These are phyloP conservation scores for Heterochromis multidens DNA, from an alignment of 2,113 vertebrate genomes.

Conservation along the genomic window DNA sequence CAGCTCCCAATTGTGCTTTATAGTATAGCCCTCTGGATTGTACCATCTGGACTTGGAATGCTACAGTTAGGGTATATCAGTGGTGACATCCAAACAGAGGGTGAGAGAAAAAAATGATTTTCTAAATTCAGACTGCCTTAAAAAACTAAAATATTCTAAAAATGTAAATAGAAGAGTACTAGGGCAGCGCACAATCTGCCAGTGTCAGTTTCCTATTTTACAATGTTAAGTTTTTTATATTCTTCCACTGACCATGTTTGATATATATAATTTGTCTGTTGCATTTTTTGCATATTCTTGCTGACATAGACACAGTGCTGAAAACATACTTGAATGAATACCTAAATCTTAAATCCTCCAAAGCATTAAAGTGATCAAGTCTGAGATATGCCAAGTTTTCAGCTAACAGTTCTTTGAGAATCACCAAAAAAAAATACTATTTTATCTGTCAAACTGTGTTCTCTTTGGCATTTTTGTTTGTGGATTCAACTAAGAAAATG, in stretches of 20 bases:
- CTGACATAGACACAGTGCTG: not conserved
- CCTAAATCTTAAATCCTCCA: not conserved
- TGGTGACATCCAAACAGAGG: not conserved
- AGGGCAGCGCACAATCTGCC: accelerated
- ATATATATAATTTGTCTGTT: accelerated
- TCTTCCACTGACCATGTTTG: not conserved
- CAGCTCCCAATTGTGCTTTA: too few species aligned
- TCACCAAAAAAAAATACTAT: too few species aligned
- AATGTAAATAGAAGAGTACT: not conserved
- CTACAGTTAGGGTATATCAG: not conserved
- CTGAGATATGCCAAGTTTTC: accelerated
- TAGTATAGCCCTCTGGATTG: too few species aligned
- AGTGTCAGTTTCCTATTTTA: not conserved
- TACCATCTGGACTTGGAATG: not conserved
- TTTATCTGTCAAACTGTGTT: too few species aligned
- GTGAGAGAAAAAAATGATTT: too few species aligned
- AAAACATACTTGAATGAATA: not conserved
- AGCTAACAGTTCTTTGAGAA: not conserved
- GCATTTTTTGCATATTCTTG: not conserved
- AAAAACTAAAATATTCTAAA: not conserved
- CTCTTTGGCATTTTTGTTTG: not conserved
- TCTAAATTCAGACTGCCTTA: not conserved
- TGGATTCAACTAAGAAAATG: not conserved
- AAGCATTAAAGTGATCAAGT: not conserved
- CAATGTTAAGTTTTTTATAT: not conserved